Evolutionary conservation across 2,113 vertebrate species (phyloP), one percentile per base, ranked within the genome.

Genomic region (Hiodon alosoides): DNA sequence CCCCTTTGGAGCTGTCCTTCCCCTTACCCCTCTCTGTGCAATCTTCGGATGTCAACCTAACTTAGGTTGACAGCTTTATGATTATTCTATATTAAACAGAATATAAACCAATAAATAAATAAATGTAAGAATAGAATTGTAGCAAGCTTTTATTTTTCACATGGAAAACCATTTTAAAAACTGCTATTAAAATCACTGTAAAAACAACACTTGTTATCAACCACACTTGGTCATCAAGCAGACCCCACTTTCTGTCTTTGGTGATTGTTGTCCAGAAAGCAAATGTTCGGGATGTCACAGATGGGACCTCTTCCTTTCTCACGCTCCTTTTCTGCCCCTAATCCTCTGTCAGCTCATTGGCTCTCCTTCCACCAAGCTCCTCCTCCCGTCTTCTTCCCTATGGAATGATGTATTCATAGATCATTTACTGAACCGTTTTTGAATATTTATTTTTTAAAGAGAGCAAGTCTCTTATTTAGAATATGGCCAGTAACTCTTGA

Each of bases 341-440:
- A 81, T 81, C 79, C 77, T 80, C 70, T 78, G 67, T 50, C 60
- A 69, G 74, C 73, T 48, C 60, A 58, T 11, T 11, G 73, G 67
- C 58, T 67, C 55, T 68, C 55, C 50, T 14, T 76, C 53, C 14
- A 13, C 69, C 17, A 52, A 7, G 52, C 51, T 71, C 76, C 60
- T 17, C 9, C 54, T 7, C 52, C 71, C 47, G 50, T 76, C 59
- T 77, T 72, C 67, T 11, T 68, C 80, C 74, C 73, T 55, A 54
- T 69, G 57, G 72, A 69, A 8, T 60, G 60, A 71, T 50, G 62
- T 16, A 71, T 76, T 17, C 62, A 73, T 55, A 73, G 73, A 72
- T 31, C 55, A 75, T 75, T 81, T 83, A 71, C 54, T 55, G 72
- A 74, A 68, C 69, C 75, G 77, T 55, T 77, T 79, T 17, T 59